Percentiles rank a stretch among this genome's conserved stretches.
Evolutionary conservation across 2,113 vertebrate genomes (phyloP).

Genomic region (Tyto alba): DNA sequence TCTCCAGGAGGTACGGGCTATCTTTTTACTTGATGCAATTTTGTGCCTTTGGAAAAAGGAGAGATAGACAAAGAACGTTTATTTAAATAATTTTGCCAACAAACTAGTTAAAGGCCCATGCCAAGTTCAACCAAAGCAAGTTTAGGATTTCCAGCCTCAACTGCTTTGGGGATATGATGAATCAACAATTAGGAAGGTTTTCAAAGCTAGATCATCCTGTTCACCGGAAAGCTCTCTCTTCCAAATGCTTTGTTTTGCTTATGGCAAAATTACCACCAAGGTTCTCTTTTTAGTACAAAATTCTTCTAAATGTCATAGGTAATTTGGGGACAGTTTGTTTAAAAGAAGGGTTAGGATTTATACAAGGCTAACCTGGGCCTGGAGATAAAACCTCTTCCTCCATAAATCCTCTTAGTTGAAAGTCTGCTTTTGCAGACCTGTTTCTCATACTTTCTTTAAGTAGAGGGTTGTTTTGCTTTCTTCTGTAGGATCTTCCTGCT

Average conservation of each 20-base stretch:
- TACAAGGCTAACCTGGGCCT: background rate
- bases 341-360: constrained; percentile 1
- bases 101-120: background rate
- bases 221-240: background rate
- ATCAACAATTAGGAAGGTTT: background rate
- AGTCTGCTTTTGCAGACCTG: background rate
- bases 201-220: background rate
- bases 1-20: accelerated
- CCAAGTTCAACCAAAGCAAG: background rate
- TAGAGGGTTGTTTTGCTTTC: background rate
- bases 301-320: background rate
- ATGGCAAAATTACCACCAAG: background rate
- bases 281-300: background rate
- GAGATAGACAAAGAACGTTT: background rate
- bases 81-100: background rate
- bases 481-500: background rate
- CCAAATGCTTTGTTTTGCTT: background rate
- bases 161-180: background rate
- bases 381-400: constrained; percentile 6
- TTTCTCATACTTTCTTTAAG: background rate
- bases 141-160: background rate
- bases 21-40: background rate
- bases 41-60: background rate
- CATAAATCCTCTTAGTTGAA: background rate
- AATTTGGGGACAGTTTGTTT: constrained; percentile 5